Conservation (phyloP, 2,888 invertebrate genomes). For the Labia minor region DNA sequence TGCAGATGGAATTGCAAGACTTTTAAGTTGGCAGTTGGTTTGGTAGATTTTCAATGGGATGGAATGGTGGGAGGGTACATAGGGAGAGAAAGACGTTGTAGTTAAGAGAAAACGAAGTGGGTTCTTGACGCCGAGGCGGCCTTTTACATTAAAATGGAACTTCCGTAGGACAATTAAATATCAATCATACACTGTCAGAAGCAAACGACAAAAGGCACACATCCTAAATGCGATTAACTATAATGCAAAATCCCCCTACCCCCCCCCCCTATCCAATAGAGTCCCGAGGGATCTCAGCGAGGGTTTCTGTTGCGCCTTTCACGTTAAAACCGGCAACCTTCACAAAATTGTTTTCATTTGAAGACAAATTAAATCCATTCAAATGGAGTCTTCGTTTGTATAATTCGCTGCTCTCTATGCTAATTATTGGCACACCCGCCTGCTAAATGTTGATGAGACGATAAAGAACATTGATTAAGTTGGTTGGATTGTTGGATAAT, state of each 20-base stretch:
- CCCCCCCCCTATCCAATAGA: not conserved
- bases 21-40: not conserved
- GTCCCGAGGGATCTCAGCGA: not conserved
- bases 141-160: constrained; percentile 8
- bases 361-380: not conserved
- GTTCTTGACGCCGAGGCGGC: not conserved
- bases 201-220: constrained; percentile 13
- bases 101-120: not conserved
- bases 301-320: not conserved
- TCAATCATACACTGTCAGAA: constrained; percentile 7
- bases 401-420: not conserved
- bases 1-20: too few relatives aligned
- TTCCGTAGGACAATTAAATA: not conserved
- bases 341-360: not conserved
- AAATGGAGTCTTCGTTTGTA: not conserved
- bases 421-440: not conserved
- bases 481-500: not conserved
- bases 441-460: not conserved
- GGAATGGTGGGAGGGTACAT: not conserved
- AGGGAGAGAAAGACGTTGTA: not conserved
- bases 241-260: not conserved
- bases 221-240: not conserved
- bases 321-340: not conserved
- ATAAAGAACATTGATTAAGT: not conserved
- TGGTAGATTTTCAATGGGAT: too few relatives aligned